phyloP scores from a whole-genome alignment of 1,140 invertebrate genomes.

The Amyelois transitella region DNA sequence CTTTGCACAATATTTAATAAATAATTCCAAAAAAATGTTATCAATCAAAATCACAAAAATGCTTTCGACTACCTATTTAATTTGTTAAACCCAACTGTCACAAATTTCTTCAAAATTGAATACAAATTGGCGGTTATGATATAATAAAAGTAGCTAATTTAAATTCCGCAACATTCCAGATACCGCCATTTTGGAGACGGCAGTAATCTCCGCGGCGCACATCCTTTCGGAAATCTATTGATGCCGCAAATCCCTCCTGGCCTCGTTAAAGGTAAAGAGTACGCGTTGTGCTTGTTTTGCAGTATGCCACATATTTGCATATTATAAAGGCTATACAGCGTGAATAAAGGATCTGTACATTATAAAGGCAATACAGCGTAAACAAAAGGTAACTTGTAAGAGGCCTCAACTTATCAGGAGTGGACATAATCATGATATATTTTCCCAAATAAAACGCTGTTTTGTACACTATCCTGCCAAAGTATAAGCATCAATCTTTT shows the following conservation, averaged over 20 bases:
- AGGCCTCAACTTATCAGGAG: too few species aligned
- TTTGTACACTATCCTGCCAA: too few species aligned
- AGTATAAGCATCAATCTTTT: not conserved
- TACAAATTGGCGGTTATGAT: not conserved
- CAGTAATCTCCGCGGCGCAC: conserved; percentile 16
- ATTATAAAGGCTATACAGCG: not conserved
- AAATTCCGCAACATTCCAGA: not conserved
- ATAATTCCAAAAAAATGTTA: too few species aligned
- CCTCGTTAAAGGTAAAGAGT: not conserved
- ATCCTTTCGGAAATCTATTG: conserved; percentile 24
- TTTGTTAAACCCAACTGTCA: not conserved
- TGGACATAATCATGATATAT: too few species aligned
- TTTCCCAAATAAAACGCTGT: too few species aligned
- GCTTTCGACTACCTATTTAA: too few species aligned
- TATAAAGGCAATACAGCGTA: not conserved
- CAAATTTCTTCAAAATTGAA: not conserved
- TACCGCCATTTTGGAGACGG: not conserved
- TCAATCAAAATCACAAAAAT: too few species aligned
- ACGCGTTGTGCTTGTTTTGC: not conserved
- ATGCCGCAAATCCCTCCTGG: conserved; percentile 3
- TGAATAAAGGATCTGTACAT: not conserved
- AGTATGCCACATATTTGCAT: not conserved
- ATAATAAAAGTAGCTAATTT: not conserved
- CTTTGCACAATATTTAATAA: too few species aligned
- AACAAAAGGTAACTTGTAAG: not conserved